Evolutionary conservation across 2,113 vertebrate species (phyloP).

Genomic region (Polypterus bichir): DNA sequence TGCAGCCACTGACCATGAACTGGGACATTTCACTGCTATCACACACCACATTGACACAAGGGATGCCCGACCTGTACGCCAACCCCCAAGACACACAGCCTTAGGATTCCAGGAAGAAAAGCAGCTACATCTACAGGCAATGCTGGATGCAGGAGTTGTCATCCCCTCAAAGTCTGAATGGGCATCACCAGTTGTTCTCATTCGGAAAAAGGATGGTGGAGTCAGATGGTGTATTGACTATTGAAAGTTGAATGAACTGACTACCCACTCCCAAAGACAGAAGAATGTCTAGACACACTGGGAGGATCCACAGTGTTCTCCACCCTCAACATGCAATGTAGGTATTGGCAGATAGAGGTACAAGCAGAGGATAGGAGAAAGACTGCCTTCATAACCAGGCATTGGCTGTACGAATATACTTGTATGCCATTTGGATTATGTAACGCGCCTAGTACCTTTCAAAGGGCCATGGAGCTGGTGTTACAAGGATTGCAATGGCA

Average conservation of each 20-base stretch:
- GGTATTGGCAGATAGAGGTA: constrained; percentile 19
- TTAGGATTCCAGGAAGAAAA: constrained; percentile 13
- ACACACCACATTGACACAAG: constrained; percentile 6
- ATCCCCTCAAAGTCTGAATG: constrained; percentile 8
- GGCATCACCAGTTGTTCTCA: constrained; percentile 14
- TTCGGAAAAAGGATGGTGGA: constrained; percentile 17
- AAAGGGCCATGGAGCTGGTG: constrained; percentile 10
- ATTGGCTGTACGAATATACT: constrained; percentile 13
- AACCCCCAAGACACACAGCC: neutral
- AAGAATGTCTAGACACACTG: constrained; percentile 16
- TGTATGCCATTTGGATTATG: constrained; percentile 11
- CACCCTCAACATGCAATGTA: constrained; percentile 11
- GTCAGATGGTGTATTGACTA: constrained; percentile 19
- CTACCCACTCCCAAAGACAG: constrained; percentile 18
- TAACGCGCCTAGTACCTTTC: constrained; percentile 13
- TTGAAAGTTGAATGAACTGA: constrained; percentile 11
- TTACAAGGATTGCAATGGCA: constrained; percentile 9
- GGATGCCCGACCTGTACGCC: neutral
- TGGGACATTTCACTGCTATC: constrained; percentile 6
- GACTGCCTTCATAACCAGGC: constrained; percentile 9
- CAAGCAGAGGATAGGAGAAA: constrained; percentile 4
- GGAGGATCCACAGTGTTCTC: constrained; percentile 12
- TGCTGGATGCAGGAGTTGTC: constrained; percentile 12
- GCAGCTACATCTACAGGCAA: constrained; percentile 3
- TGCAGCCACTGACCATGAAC: neutral